Conservation (phyloP, 1,140 invertebrate genomes). For the Stegodyphus mimosarum region DNA sequence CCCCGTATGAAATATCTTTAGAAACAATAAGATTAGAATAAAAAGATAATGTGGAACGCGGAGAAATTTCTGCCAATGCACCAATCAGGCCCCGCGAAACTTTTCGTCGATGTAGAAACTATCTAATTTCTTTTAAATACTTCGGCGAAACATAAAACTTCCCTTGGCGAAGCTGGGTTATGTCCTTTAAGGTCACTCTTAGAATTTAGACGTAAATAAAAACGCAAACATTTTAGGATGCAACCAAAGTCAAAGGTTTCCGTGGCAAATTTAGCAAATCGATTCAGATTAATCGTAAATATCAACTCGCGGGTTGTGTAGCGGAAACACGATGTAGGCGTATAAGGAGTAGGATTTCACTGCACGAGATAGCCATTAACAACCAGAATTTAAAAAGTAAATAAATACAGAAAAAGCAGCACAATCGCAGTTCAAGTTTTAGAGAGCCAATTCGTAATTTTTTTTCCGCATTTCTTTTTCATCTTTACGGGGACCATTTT, state of each 20-base stretch:
- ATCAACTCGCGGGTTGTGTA: conserved; percentile 40
- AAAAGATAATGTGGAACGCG: too few relatives aligned
- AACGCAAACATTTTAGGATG: conserved; percentile 42
- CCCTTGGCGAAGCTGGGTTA: conserved; percentile 30
- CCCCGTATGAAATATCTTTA: too few relatives aligned
- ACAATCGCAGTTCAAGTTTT: conserved; percentile 13
- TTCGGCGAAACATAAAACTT: too few relatives aligned
- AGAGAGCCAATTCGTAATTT: neutral
- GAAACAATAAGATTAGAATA: too few relatives aligned
- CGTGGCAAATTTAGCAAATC: conserved; percentile 59
- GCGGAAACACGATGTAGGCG: conserved; percentile 42
- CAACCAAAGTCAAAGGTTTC: conserved; percentile 48
- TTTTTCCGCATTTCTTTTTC: conserved; percentile 7
- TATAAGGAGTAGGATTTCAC: conserved; percentile 31
- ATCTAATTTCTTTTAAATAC: neutral
- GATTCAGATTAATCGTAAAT: conserved; percentile 28
- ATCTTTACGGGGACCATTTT: conserved; percentile 49
- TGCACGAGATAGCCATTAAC: conserved; percentile 49
- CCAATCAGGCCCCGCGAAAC: conserved; percentile 6
- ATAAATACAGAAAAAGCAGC: conserved; percentile 14
- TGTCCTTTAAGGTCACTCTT: conserved; percentile 19
- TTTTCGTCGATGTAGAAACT: neutral
- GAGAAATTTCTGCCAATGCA: neutral
- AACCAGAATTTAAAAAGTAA: conserved; percentile 1
- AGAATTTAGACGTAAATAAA: conserved; percentile 33